Evolutionary conservation across 2,797 vertebrate genomes (phyloP).

Genomic region (Tapirus indicus): DNA sequence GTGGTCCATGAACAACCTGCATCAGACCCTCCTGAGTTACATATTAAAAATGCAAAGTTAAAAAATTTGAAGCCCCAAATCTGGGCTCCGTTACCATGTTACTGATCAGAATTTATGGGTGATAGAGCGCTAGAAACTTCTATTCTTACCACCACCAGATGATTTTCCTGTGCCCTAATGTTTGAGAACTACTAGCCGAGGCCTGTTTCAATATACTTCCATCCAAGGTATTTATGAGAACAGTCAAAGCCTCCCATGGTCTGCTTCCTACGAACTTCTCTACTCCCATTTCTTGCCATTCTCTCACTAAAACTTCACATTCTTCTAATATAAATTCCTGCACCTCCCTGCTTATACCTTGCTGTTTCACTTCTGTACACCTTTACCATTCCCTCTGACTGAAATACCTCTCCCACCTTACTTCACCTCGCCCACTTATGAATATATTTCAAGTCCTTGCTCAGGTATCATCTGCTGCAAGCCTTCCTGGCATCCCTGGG

Average conservation of each 20-base stretch:
- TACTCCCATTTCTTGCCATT: not conserved
- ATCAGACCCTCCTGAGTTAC: not conserved
- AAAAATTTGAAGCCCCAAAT: not conserved
- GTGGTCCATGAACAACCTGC: not conserved
- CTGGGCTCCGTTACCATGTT: not conserved
- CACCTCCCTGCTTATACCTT: not conserved
- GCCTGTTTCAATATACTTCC: not conserved
- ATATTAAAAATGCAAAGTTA: not conserved
- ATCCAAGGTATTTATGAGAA: not conserved
- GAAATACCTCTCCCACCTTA: not conserved
- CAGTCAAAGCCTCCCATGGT: not conserved
- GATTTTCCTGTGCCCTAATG: not conserved
- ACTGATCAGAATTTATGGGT: not conserved
- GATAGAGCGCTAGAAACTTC: not conserved
- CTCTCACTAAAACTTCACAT: not conserved
- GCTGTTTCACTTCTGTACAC: not conserved
- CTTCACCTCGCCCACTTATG: not conserved
- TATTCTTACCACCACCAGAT: not conserved
- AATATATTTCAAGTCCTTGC: not conserved
- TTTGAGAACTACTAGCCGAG: not conserved
- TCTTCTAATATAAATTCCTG: not conserved
- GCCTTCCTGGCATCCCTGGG: not conserved
- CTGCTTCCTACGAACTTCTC: not conserved
- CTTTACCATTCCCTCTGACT: not conserved
- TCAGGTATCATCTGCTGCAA: not conserved